Evolutionary conservation across 2,888 invertebrate species (phyloP).

Genomic region (Mantis religiosa): DNA sequence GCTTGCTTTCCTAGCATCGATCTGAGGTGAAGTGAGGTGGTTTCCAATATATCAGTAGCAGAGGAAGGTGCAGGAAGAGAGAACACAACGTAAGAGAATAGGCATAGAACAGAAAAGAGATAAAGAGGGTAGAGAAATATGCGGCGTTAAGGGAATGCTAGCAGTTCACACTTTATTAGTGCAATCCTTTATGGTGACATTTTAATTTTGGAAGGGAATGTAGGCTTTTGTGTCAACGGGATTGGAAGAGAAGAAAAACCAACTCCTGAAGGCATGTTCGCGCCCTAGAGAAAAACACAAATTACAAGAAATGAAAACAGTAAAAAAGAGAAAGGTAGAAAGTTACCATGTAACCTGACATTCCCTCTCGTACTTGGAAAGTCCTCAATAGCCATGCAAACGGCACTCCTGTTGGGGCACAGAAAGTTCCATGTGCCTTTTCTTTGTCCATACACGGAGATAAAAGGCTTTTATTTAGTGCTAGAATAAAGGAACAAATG

Average conservation of each 20-base stretch:
- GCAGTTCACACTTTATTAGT: slow-evolving; percentile 19
- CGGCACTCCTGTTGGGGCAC: background rate
- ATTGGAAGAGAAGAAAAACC: background rate
- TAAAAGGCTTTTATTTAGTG: background rate
- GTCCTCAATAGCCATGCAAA: background rate
- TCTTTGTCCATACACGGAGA: background rate
- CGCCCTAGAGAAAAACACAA: background rate
- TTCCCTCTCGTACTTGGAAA: background rate
- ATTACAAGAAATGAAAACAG: background rate
- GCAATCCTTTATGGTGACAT: slow-evolving; percentile 24
- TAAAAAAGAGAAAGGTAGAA: background rate
- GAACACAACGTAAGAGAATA: background rate
- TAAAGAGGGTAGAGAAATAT: background rate
- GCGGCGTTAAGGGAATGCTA: background rate
- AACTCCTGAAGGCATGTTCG: background rate
- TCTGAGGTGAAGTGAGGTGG: background rate
- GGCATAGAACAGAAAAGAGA: background rate
- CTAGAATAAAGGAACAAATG: background rate
- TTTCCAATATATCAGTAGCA: background rate
- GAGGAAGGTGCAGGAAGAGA: background rate
- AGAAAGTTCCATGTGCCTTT: background rate
- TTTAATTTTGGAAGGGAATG: slow-evolving; percentile 24
- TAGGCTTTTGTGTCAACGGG: background rate
- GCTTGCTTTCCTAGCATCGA: background rate
- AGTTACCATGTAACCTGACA: background rate